These are phyloP conservation scores for Pocillopora damicornis DNA, from an alignment of 64 coral and sea anemone species.

Conservation along the genomic window DNA sequence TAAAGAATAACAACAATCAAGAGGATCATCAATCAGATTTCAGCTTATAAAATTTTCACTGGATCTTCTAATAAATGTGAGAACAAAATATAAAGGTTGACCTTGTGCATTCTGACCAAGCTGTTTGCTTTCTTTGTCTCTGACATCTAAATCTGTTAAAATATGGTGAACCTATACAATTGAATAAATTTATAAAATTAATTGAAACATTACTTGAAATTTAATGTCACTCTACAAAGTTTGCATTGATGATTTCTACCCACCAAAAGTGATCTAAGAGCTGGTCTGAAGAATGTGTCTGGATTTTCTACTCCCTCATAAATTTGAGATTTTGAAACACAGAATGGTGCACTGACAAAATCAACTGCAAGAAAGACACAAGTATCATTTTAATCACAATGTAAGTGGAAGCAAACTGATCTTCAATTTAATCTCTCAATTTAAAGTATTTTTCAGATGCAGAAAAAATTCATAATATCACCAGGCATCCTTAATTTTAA, in stretches of 20 bases:
- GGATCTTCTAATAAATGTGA: too few species aligned
- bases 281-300: constrained; percentile 91
- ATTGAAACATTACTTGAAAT: not conserved
- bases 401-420: too few species aligned
- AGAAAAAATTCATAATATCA: too few species aligned
- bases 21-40: too few species aligned
- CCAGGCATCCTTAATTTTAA: too few species aligned
- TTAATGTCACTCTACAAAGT: not conserved
- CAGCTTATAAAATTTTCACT: too few species aligned
- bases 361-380: constrained; percentile 68
- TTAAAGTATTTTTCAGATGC: too few species aligned
- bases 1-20: too few species aligned
- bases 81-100: not conserved
- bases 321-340: constrained; percentile 83
- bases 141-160: constrained; percentile 73
- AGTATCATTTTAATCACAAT: too few species aligned
- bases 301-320: constrained; percentile 94
- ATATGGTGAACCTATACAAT: constrained; percentile 75
- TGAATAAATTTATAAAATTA: not conserved
- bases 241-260: constrained; percentile 6
- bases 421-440: too few species aligned
- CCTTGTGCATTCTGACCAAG: constrained; percentile 81
- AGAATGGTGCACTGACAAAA: constrained; percentile 98
- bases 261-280: constrained; percentile 79
- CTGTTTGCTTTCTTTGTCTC: constrained; percentile 61